These are phyloP conservation scores for Rhyzopertha dominica DNA, from an alignment of 1,140 invertebrate genomes.

Conservation along the genomic window DNA sequence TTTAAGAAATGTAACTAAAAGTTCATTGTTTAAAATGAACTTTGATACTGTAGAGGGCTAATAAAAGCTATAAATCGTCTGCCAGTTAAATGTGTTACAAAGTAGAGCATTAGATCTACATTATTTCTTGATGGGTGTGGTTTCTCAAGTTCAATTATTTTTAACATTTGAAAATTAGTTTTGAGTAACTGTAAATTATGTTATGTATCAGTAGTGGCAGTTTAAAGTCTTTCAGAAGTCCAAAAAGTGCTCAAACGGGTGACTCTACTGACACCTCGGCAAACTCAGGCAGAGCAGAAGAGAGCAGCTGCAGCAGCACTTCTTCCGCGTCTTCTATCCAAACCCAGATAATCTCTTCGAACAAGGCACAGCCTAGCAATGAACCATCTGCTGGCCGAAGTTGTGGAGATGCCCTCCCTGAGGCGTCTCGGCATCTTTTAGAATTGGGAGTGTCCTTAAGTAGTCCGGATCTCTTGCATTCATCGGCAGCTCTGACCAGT, in stretches of 20 bases:
- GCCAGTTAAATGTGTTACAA: too few relatives aligned
- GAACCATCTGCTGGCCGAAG: constrained; percentile 2
- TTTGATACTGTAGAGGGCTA: too few relatives aligned
- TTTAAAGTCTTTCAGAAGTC: too few relatives aligned
- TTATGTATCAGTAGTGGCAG: too few relatives aligned
- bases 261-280: constrained; percentile 2
- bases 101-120: too few relatives aligned
- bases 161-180: too few relatives aligned
- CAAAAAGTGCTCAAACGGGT: neutral
- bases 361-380: constrained; percentile 6
- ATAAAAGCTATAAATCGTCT: too few relatives aligned
- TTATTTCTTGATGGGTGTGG: too few relatives aligned
- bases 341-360: constrained; percentile 17
- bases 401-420: constrained; percentile 11
- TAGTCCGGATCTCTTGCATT: constrained; percentile 43
- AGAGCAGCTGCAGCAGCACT: constrained; percentile 13
- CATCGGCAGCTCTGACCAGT: constrained; percentile 38
- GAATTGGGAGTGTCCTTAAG: constrained; percentile 39
- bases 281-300: neutral
- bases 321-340: constrained; percentile 23
- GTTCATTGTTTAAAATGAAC: too few relatives aligned
- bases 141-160: too few relatives aligned
- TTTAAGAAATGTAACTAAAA: too few relatives aligned
- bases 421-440: constrained; percentile 28
- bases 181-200: too few relatives aligned